Percentiles rank a stretch among this genome's conserved stretches.
Conservation (phyloP, 2,113 vertebrate species). For the Arizona elegans region DNA sequence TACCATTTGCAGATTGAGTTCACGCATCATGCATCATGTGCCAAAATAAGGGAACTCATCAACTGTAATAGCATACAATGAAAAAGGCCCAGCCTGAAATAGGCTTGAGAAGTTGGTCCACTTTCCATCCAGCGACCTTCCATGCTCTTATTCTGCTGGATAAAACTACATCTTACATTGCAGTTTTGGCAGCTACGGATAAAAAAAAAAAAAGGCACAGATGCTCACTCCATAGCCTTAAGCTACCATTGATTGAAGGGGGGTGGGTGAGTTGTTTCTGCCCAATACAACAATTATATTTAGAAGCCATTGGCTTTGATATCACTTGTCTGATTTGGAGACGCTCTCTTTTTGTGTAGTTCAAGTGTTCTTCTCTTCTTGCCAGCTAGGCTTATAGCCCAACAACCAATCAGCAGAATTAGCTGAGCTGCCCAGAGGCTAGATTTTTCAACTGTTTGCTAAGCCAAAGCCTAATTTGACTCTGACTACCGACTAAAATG, state of each 20-base stretch:
- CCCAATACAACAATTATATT: not conserved
- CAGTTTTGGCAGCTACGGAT: not conserved
- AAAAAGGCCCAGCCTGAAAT: not conserved
- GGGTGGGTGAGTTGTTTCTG: not conserved
- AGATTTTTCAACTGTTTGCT: slow-evolving; percentile 4
- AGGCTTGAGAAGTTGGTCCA: not conserved
- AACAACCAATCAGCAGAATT: slow-evolving; percentile 12
- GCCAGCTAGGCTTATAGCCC: slow-evolving; percentile 14
- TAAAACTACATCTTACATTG: not conserved
- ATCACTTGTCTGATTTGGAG: not conserved
- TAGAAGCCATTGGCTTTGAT: not conserved
- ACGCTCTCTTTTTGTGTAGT: not conserved
- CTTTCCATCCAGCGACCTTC: not conserved
- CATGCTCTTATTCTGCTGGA: not conserved
- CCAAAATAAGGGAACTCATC: not conserved
- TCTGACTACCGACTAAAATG: not conserved
- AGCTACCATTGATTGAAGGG: not conserved
- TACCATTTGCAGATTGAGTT: not conserved
- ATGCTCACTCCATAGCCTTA: not conserved
- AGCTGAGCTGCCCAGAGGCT: slow-evolving; percentile 2
- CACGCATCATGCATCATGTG: not conserved
- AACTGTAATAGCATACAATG: not conserved
- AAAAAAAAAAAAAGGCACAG: not conserved
- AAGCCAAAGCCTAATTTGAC: not conserved
- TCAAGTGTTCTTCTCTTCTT: not conserved